Percentiles rank a stretch among this genome's conserved stretches.
Conservation (phyloP, 2,888 invertebrate species). For the Rapana venosa region DNA sequence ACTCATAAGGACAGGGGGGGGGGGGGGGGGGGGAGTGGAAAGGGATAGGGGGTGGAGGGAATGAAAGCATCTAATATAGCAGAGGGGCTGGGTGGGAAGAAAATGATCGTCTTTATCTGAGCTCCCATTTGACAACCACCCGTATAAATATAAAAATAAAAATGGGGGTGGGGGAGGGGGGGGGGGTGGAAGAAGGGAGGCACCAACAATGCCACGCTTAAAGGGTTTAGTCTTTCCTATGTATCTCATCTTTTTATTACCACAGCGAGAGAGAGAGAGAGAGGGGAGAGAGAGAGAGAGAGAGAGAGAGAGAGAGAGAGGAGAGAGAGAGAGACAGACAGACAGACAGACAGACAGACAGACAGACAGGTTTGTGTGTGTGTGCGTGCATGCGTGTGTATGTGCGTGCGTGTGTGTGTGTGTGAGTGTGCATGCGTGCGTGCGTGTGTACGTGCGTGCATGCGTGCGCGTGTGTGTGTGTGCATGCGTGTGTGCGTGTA, state of each 20-base stretch:
- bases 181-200: too few relatives aligned
- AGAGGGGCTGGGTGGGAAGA: neutral
- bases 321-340: neutral
- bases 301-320: constrained; percentile 2
- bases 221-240: too few relatives aligned
- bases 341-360: neutral
- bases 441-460: neutral
- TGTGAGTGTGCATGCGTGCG: neutral
- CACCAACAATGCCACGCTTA: too few relatives aligned
- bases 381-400: neutral
- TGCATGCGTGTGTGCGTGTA: neutral
- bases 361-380: neutral
- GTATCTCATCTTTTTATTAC: too few relatives aligned
- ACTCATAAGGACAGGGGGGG: neutral
- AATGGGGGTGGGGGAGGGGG: too few relatives aligned
- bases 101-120: neutral
- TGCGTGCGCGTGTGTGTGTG: neutral
- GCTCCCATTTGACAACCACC: neutral
- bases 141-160: too few relatives aligned
- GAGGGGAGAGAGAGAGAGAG: neutral
- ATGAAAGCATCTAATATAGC: neutral
- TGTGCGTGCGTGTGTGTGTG: constrained; percentile 16
- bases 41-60: neutral
- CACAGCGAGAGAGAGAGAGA: too few relatives aligned
- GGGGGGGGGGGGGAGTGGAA: neutral